Evolutionary conservation across 2,888 invertebrate species (phyloP).

Genomic region (Ornithoptera alexandrae): DNA sequence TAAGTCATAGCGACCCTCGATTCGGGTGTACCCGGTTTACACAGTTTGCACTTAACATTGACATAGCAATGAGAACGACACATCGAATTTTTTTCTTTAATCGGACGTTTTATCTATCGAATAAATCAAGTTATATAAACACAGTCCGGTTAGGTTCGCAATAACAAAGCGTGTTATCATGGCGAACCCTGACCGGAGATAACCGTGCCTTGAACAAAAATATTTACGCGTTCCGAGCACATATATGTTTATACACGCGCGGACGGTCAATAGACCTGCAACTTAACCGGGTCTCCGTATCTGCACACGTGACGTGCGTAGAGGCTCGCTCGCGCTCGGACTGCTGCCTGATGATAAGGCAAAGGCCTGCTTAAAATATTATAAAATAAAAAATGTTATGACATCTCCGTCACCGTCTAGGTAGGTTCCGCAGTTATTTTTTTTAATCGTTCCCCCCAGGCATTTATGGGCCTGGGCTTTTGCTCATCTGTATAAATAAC

Average conservation of each 20-base stretch:
- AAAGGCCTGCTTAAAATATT: background rate
- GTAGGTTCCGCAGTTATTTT: no score
- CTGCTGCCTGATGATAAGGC: background rate
- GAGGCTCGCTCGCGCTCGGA: background rate
- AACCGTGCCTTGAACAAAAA: slow-evolving; percentile 60
- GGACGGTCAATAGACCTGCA: slow-evolving; percentile 32
- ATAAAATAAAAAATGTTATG: no score
- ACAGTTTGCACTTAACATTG: background rate
- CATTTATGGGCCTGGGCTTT: no score
- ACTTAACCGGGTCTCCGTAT: slow-evolving; percentile 47
- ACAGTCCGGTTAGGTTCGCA: slow-evolving; percentile 42
- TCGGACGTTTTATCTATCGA: background rate
- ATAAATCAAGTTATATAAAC: slow-evolving; percentile 1
- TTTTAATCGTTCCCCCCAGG: no score
- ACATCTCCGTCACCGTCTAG: no score
- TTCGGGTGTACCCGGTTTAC: no score
- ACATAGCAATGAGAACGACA: background rate
- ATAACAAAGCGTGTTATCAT: slow-evolving; percentile 56
- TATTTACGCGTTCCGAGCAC: slow-evolving; percentile 49
- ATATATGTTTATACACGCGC: slow-evolving; percentile 13
- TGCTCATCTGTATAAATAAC: no score
- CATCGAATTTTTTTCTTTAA: background rate
- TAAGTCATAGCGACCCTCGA: no score
- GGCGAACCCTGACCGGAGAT: slow-evolving; percentile 62
- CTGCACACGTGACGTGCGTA: background rate